Conservation (phyloP, 2,797 vertebrate species). For the Dicrostonyx torquatus region DNA sequence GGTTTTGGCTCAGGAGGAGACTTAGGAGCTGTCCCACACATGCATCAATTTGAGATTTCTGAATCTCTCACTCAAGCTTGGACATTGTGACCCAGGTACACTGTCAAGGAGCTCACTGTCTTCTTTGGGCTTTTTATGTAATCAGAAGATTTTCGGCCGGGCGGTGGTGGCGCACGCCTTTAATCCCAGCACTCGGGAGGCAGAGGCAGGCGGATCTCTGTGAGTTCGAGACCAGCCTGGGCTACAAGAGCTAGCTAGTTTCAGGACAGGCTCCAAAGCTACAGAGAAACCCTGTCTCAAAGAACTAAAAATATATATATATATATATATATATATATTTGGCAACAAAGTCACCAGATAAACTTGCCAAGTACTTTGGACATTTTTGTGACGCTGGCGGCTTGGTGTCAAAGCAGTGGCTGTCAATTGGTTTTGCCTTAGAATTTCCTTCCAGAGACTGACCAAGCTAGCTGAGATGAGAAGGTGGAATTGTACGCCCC, state of each 20-base stretch:
- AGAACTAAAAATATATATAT: too few relatives aligned
- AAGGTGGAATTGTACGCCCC: fast-evolving
- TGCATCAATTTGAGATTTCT: too few relatives aligned
- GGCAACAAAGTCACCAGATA: neutral
- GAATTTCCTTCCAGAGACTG: neutral
- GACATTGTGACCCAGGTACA: neutral
- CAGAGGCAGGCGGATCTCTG: too few relatives aligned
- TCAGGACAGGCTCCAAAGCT: too few relatives aligned
- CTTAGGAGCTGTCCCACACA: neutral
- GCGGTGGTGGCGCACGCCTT: too few relatives aligned
- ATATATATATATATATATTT: too few relatives aligned
- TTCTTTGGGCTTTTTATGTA: neutral
- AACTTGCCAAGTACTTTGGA: neutral
- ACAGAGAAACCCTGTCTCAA: too few relatives aligned
- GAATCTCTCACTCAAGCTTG: neutral
- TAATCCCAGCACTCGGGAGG: too few relatives aligned
- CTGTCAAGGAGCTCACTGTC: neutral
- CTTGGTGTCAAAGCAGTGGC: neutral
- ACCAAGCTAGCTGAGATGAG: neutral
- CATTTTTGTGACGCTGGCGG: neutral
- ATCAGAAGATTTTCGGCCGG: neutral
- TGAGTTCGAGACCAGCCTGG: too few relatives aligned
- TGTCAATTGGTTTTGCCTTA: neutral
- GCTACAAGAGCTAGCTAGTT: too few relatives aligned
- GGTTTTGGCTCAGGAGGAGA: neutral